phyloP scores from a whole-genome alignment of 2,797 vertebrate genomes.

The Xenopus petersii region DNA sequence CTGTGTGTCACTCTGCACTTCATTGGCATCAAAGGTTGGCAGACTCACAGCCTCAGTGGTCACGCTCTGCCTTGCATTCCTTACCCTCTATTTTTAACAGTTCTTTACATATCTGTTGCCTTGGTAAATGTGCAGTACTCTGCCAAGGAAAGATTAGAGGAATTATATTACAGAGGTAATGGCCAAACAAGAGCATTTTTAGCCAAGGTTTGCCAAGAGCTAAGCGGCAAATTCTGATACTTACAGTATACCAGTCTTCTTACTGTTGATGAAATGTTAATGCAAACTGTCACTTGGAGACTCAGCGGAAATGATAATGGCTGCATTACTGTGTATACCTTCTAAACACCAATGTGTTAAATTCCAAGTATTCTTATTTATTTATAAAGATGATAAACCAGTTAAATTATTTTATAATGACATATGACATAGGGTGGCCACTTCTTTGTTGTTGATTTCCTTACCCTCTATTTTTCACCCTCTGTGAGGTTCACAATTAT shows the following conservation, averaged over 20 bases:
- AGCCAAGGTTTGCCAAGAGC: not conserved
- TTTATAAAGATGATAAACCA: no score
- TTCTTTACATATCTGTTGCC: conserved; percentile 10
- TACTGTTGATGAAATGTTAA: not conserved
- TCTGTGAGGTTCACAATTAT: no score
- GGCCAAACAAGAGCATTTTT: conserved; percentile 1
- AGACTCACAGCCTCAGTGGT: not conserved
- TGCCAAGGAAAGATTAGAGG: conserved; percentile 16
- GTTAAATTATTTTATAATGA: no score
- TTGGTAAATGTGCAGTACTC: conserved; percentile 3
- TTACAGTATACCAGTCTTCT: not conserved
- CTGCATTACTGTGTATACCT: not conserved
- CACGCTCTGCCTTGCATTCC: conserved; percentile 1
- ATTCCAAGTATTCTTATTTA: no score
- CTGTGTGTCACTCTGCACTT: not conserved
- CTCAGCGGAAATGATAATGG: not conserved
- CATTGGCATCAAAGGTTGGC: not conserved
- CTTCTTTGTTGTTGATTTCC: no score
- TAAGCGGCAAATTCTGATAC: not conserved
- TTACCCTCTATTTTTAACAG: conserved; percentile 15
- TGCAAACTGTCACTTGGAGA: not conserved
- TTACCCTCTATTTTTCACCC: no score
- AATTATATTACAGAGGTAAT: conserved; percentile 14
- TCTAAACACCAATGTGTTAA: no score
- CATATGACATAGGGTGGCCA: no score